These are phyloP conservation scores for Pontoporia blainvillei DNA, from an alignment of 2,113 vertebrate genomes.

Conservation along the genomic window DNA sequence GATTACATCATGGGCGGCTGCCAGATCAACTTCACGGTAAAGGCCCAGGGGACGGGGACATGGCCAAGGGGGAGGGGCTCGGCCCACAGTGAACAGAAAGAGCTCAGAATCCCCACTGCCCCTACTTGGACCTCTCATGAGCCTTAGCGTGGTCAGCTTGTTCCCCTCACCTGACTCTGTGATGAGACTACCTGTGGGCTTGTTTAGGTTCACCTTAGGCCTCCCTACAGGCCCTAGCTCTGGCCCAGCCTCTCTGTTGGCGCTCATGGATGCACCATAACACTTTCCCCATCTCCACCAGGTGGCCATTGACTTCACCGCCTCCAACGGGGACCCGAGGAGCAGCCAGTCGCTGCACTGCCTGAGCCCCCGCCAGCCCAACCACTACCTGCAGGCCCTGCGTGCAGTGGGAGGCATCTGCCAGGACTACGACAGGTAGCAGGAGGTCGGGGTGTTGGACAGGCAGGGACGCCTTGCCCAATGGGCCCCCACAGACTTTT, in stretches of 20 bases:
- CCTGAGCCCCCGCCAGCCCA: conserved; percentile 77
- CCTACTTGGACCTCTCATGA: background rate
- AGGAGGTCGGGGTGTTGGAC: too few species aligned
- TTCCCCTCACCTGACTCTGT: background rate
- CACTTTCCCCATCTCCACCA: background rate
- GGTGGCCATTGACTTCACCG: conserved; percentile 80
- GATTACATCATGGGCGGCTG: conserved; percentile 80
- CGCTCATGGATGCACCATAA: background rate
- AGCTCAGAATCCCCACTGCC: background rate
- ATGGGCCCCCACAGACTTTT: background rate
- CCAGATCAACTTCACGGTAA: conserved; percentile 80
- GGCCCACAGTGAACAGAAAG: background rate
- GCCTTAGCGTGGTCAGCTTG: background rate
- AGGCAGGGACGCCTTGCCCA: background rate
- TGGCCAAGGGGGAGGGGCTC: background rate
- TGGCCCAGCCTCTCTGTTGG: background rate
- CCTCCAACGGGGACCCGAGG: conserved; percentile 78
- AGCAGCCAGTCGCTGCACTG: conserved; percentile 78
- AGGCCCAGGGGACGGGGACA: background rate
- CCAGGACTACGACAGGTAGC: conserved; percentile 80
- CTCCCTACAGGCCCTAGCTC: background rate
- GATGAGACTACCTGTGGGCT: background rate
- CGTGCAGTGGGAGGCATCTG: conserved; percentile 78
- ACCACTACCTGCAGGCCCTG: conserved; percentile 78
- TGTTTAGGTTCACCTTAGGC: background rate